Conservation (phyloP, 2,888 invertebrate genomes). For the Stegana nigrithorax region DNA sequence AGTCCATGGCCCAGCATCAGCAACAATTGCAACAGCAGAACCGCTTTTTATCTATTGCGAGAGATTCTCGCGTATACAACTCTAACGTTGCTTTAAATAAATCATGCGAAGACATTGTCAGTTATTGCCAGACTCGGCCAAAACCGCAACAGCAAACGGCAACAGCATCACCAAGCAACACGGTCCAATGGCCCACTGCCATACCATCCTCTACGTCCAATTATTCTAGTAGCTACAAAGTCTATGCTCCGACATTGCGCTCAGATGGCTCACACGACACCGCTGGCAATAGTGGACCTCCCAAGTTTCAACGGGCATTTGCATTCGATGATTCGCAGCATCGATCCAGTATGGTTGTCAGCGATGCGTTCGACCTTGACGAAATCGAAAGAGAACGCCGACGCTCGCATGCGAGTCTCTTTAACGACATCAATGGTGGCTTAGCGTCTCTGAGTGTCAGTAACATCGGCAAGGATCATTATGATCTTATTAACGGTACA, state of each 20-base stretch:
- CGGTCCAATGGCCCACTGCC: slow-evolving; percentile 66
- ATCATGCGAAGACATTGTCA: slow-evolving; percentile 50
- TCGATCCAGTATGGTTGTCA: slow-evolving; percentile 44
- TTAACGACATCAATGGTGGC: slow-evolving; percentile 36
- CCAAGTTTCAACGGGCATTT: slow-evolving; percentile 61
- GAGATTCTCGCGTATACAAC: slow-evolving; percentile 41
- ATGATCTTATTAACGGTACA: slow-evolving; percentile 66
- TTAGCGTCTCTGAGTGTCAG: neutral
- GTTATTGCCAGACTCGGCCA: no score
- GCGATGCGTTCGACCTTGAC: slow-evolving; percentile 65
- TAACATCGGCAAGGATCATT: slow-evolving; percentile 46
- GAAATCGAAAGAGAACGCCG: slow-evolving; percentile 67
- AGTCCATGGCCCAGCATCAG: slow-evolving; percentile 41
- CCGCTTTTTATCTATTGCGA: slow-evolving; percentile 41
- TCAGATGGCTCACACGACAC: slow-evolving; percentile 16
- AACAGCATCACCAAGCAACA: slow-evolving; percentile 29
- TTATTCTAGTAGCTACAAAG: slow-evolving; percentile 51
- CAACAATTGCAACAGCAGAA: slow-evolving; percentile 44
- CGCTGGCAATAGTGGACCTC: slow-evolving; percentile 4
- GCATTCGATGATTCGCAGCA: slow-evolving; percentile 61
- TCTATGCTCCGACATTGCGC: slow-evolving; percentile 40
- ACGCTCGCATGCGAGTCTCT: slow-evolving; percentile 67
- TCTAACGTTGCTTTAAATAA: slow-evolving; percentile 57
- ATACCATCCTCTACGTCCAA: slow-evolving; percentile 67
- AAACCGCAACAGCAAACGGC: neutral